Base-by-base conservation (phyloP, 2,797 vertebrate genomes). In the Leucoraja ocellata region DNA sequence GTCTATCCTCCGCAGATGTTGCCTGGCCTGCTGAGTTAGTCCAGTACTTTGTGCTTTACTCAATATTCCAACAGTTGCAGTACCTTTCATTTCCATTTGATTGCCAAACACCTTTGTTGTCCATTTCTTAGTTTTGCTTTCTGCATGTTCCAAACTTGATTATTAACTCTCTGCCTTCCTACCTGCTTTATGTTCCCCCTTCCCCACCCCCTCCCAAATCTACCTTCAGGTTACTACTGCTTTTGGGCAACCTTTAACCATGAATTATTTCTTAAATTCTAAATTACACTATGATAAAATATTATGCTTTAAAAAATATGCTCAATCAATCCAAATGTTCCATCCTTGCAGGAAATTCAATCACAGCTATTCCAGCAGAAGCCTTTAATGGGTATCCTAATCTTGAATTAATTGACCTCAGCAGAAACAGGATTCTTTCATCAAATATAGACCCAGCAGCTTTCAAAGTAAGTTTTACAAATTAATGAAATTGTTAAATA, bases 401-500 rank as follows among this genome's bases (percentile, higher is more conserved):
- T 95, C 95, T 99, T 95, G 98, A 99, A 96, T 98, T 97, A 97
- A 97, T 99, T 94, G 98, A 99, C 95, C 95, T 99, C 58, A 98
- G 98, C 95, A 99, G 97, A 95, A 99, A 99, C 94, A 97, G 96
- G 92, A 96, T 99, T 84, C 97, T 95, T 13, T 98, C 97, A 77
- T 95, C 96, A 18, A 96, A 96, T 93, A 97, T 99, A 80, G 95
- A 96, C 91, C 96, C 95, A 88, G 95, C 94, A 93, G 97, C 97
- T 39, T 98, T 98, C 95, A 97, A 96, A 96, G 98, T 98, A 97
- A 96, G 96, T 61, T 74, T 76, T 92, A n/a, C 90, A 92, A 73
- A n/a, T 86, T 13, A 71, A 90, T 46, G n/a, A 8, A 91, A 32
- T 25, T 46, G 39, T 54, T 58, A 76, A 58, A 92, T 54, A 58